Evolutionary conservation across 2,113 vertebrate species (phyloP), one percentile per base, ranked within the genome.

Genomic region (Cottus gobio): DNA sequence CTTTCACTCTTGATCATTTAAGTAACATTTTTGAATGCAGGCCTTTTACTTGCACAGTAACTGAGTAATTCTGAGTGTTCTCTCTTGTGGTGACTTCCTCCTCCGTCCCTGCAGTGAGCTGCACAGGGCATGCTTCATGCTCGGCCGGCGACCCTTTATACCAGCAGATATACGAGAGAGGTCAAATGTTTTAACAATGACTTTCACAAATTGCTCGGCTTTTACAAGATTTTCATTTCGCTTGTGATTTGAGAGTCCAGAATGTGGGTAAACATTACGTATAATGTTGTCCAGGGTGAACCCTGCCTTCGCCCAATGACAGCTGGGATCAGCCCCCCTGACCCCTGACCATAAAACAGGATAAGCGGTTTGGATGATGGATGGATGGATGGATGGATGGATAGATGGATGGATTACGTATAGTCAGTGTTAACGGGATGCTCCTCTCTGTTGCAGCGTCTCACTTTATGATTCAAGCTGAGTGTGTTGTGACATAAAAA

Each of bases 391-490:
- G n/a, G n/a, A n/a, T n/a, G n/a, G n/a, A n/a, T n/a, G n/a, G n/a
- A n/a, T n/a, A n/a, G n/a, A n/a, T n/a, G n/a, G n/a, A n/a, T n/a
- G n/a, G n/a, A n/a, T n/a, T n/a, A n/a, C n/a, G n/a, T n/a, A n/a
- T n/a, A 28, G 50, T 36, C 7, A 10, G 44, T 10, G 24, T 56
- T 62, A 12, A 66, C 13, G 5, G 37, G 60, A 46, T 20, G 30
- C 63, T 60, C 20, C 57, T 64, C 22, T 72, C 8, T 24, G 31
- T 20, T 30, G 71, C 60, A 28, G 28, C 42, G 48, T 68, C 50
- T n/a, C 66, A 42, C 30, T 79, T 56, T 71, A 44, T 39, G 44
- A 74, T 71, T 67, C 13, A 75, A 50, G 15, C 37, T 62, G 65
- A 56, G 34, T 3, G 15, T 71, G 36, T 58, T 44, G 52, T 68